A percentile compares a stretch with the other conserved stretches of the same genome.
These are phyloP conservation scores for Eclectus roratus DNA, from an alignment of 2,113 vertebrate genomes.

Conservation along the genomic window DNA sequence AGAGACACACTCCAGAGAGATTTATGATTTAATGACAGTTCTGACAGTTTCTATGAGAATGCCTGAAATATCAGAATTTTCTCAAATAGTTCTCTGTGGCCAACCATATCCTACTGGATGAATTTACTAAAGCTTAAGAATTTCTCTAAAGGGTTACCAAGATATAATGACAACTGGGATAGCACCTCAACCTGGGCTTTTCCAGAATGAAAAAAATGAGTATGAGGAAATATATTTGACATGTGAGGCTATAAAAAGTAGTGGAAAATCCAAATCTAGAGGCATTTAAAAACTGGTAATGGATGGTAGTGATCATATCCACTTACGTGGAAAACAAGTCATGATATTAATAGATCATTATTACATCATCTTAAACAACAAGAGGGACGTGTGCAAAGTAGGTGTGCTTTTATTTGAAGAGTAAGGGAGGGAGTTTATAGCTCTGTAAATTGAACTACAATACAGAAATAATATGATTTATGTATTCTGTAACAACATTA, in stretches of 20 bases:
- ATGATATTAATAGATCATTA: neutral
- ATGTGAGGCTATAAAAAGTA: neutral
- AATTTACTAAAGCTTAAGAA: neutral
- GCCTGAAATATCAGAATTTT: neutral
- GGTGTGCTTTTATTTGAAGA: neutral
- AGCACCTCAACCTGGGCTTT: neutral
- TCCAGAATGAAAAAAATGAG: neutral
- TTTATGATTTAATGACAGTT: neutral
- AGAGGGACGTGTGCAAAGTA: neutral
- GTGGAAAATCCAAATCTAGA: neutral
- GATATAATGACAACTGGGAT: neutral
- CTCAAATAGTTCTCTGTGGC: neutral
- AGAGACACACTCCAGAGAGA: neutral
- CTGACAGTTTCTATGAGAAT: neutral
- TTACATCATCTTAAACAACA: neutral
- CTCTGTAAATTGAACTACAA: neutral
- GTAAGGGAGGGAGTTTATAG: neutral
- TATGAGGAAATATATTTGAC: neutral
- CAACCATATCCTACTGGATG: neutral
- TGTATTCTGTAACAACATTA: neutral
- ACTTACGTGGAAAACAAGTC: neutral
- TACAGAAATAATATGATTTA: neutral
- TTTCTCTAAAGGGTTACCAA: neutral
- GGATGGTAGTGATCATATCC: accelerated
- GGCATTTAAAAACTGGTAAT: neutral